phyloP scores from a whole-genome alignment of 1,140 invertebrate species.

The Aphis craccivora region DNA sequence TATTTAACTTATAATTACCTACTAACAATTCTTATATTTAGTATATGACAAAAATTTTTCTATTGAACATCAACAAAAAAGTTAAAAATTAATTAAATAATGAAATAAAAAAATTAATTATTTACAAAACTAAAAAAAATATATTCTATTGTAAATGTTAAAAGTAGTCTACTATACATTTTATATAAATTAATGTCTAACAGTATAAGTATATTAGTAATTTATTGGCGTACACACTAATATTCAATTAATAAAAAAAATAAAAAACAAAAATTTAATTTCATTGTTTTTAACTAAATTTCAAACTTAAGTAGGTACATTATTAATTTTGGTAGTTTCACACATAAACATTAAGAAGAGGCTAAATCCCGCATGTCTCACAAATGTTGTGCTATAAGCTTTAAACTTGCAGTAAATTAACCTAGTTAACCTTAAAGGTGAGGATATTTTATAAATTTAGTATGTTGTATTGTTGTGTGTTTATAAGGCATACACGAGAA shows the following conservation, averaged over 20 bases:
- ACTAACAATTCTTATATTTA: not conserved
- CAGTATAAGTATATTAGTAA: not conserved
- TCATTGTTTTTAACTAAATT: not conserved
- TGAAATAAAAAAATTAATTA: not conserved
- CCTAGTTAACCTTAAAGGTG: too few relatives aligned
- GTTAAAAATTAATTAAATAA: not conserved
- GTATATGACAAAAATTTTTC: not conserved
- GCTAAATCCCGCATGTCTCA: too few relatives aligned
- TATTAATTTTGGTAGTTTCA: too few relatives aligned
- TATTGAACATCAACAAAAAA: not conserved
- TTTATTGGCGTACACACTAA: conserved; percentile 35
- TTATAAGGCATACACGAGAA: not conserved
- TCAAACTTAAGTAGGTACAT: not conserved
- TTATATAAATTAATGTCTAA: not conserved
- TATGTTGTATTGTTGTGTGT: too few relatives aligned
- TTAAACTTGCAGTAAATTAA: too few relatives aligned
- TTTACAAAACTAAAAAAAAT: conserved; percentile 16
- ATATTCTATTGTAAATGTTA: not conserved
- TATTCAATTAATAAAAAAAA: not conserved
- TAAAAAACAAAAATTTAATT: not conserved
- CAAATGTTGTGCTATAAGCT: too few relatives aligned
- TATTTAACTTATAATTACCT: not conserved
- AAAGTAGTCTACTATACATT: not conserved
- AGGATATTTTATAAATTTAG: not conserved
- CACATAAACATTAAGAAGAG: too few relatives aligned